Evolutionary conservation across 2,113 vertebrate species (phyloP), one percentile per base, ranked within the genome.

Genomic region (Tachysurus vachellii): DNA sequence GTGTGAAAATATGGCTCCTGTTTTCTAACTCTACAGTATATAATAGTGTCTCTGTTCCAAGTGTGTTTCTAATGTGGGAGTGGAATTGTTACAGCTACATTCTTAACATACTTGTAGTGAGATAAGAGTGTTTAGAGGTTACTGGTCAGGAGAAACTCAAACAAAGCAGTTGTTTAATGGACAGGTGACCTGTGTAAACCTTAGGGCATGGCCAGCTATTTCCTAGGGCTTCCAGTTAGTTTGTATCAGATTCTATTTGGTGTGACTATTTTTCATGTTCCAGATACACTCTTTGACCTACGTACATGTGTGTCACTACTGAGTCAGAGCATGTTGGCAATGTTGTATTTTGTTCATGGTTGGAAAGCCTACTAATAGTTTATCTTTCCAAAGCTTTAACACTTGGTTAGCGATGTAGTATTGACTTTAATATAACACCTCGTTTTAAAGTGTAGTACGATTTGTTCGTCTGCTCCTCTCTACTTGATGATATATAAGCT

Each of bases 121-220:
- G 86, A 87, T 87, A 87, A 87, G 57, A 83, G 71, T 66, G 71
- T 83, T 77, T 50, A 23, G 56, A 54, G 53, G n/a, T 61, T 5
- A 53, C 73, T 28, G 16, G 19, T 80, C 23, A 77, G 28, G 59
- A 82, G 83, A 82, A 89, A 83, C 80, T 87, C 77, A 89, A 87
- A 89, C 59, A 87, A 59, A 16, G 53, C 31, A 50, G 21, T 36
- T 56, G 53, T 82, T 83, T 23, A 79, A 80, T 85, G 59, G n/a
- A 23, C n/a, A 66, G 36, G 28, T 53, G 50, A 59, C 62, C 71
- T 80, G 61, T 70, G 44, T 50, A 71, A 44, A 64, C 21, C 81
- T 84, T 73, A 61, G 54, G 61, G 76, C 44, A 28, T 79, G 81
- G 82, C 82, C 84, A 47, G 42, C 47, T 70, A 64, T 80, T 86